Evolutionary conservation across 1,140 invertebrate genomes (phyloP).

Genomic region (Ceratina calcarata): DNA sequence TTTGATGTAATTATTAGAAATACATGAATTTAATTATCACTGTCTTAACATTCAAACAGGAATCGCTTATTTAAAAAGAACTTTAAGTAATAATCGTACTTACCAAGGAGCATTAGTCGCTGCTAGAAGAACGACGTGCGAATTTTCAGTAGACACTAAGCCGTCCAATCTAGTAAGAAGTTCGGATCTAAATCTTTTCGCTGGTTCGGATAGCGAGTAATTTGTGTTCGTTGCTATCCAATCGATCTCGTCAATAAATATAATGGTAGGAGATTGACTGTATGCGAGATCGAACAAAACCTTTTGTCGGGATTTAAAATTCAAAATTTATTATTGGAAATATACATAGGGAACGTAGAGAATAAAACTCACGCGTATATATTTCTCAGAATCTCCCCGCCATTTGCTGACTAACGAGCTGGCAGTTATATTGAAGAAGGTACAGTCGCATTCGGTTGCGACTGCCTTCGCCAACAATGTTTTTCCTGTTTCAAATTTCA

Average conservation of each 20-base stretch:
- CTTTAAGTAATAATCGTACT: not conserved
- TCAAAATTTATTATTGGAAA: not conserved
- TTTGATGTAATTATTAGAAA: not conserved
- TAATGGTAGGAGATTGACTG: constrained; percentile 94
- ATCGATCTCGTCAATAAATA: constrained; percentile 98
- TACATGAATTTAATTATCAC: not conserved
- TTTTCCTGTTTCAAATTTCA: constrained; percentile 84
- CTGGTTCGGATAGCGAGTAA: constrained; percentile 88
- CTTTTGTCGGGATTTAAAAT: constrained; percentile 73
- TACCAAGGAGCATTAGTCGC: constrained; percentile 96
- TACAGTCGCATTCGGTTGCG: constrained; percentile 90
- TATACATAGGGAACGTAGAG: not conserved
- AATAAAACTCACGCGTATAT: constrained; percentile 85
- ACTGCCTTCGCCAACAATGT: constrained; percentile 94
- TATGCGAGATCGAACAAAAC: constrained; percentile 93
- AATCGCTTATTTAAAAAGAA: not conserved
- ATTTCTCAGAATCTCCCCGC: constrained; percentile 97
- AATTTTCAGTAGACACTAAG: constrained; percentile 80
- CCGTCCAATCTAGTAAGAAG: constrained; percentile 96
- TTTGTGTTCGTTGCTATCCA: constrained; percentile 87
- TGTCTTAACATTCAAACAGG: not conserved
- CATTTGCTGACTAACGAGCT: constrained; percentile 95
- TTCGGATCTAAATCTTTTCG: constrained; percentile 94
- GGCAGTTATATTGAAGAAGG: constrained; percentile 95
- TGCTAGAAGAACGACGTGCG: constrained; percentile 89